Evolutionary conservation across 2,888 invertebrate genomes (phyloP).

Genomic region (Acanthosepion pharaonis): DNA sequence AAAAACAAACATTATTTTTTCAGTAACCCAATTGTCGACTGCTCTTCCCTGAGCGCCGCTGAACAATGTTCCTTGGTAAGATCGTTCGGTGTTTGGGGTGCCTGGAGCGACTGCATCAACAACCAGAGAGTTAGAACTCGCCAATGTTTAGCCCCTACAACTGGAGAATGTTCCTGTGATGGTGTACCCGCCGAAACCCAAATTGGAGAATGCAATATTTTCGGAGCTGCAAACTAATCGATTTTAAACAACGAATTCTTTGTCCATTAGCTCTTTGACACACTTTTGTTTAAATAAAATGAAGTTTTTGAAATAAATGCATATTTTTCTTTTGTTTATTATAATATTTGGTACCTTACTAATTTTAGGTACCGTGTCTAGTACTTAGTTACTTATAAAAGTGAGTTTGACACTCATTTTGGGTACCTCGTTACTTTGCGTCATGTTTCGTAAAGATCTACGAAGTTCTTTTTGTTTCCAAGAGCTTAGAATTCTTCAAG

Average conservation of each 20-base stretch:
- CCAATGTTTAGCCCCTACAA: not conserved
- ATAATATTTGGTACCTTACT: too few species aligned
- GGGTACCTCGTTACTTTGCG: too few species aligned
- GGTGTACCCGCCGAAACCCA: not conserved
- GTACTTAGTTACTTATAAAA: too few species aligned
- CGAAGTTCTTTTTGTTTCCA: too few species aligned
- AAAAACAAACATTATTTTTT: not conserved
- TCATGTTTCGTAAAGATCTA: too few species aligned
- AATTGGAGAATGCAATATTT: not conserved
- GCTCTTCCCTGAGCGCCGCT: not conserved
- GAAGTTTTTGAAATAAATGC: not conserved
- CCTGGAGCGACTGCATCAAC: constrained; percentile 25
- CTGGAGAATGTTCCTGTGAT: not conserved
- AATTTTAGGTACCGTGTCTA: too few species aligned
- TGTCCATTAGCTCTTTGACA: not conserved
- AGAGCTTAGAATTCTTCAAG: too few species aligned
- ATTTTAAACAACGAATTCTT: not conserved
- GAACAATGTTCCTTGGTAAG: constrained; percentile 23
- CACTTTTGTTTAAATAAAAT: not conserved
- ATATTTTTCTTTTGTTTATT: not conserved
- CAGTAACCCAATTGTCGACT: not conserved
- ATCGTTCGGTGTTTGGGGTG: constrained; percentile 10
- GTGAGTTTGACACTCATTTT: too few species aligned
- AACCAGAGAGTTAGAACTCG: constrained; percentile 17
- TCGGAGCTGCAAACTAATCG: not conserved